These are phyloP conservation scores for Endomychus coccineus DNA, from an alignment of 2,888 invertebrate genomes.

Conservation along the genomic window DNA sequence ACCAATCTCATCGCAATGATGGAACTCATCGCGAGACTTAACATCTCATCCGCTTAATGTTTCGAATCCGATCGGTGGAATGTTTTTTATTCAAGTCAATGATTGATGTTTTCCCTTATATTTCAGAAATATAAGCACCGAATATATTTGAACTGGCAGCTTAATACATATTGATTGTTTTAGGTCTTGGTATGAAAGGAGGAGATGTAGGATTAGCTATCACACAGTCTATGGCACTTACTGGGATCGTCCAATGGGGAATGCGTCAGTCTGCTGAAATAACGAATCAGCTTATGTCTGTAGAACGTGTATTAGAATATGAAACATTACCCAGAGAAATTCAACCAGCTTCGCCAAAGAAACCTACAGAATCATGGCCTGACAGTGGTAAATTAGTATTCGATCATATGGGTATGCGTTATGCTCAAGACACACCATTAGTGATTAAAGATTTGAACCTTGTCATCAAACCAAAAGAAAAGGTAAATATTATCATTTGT, in stretches of 20 bases:
- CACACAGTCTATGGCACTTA: slow-evolving; percentile 55
- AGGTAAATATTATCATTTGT: too few relatives aligned
- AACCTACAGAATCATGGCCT: slow-evolving; percentile 62
- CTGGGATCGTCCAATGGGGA: slow-evolving; percentile 65
- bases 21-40: too few relatives aligned
- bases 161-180: slow-evolving; percentile 7
- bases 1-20: too few relatives aligned
- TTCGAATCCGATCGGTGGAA: too few relatives aligned
- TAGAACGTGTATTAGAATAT: slow-evolving; percentile 81
- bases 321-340: slow-evolving; percentile 57
- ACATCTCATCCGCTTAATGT: too few relatives aligned
- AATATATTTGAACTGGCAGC: too few relatives aligned
- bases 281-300: slow-evolving; percentile 68
- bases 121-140: too few relatives aligned
- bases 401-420: slow-evolving; percentile 57
- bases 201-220: slow-evolving; percentile 60
- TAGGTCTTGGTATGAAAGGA: slow-evolving; percentile 36
- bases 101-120: too few relatives aligned
- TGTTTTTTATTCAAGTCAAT: too few relatives aligned
- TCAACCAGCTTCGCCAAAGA: slow-evolving; percentile 45
- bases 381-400: slow-evolving; percentile 56
- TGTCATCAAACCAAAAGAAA: slow-evolving; percentile 59
- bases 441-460: slow-evolving; percentile 69
- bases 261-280: slow-evolving; percentile 79
- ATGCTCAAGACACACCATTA: slow-evolving; percentile 53